Conservation (phyloP, 2,797 vertebrate genomes). For the Sebastes trivittatus region DNA sequence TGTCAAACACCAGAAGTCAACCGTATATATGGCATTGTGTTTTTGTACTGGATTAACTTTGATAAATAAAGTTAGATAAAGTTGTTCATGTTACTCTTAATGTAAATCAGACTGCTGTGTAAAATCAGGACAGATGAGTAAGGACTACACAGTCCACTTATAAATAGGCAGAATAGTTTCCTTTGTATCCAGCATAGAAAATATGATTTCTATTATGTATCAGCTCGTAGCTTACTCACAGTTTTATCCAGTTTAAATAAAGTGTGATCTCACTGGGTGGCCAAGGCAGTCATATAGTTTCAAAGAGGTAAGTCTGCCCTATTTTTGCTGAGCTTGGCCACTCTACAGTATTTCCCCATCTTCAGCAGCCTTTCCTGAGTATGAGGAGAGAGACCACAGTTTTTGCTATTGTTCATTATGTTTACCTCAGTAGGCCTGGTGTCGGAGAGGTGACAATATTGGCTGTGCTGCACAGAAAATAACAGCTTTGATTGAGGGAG, state of each 20-base stretch:
- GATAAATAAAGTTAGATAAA: no score
- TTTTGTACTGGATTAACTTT: no score
- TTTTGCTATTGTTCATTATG: slow-evolving; percentile 42
- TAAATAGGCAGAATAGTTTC: slow-evolving; percentile 9
- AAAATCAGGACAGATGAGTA: neutral
- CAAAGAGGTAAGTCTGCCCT: slow-evolving; percentile 28
- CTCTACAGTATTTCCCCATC: neutral
- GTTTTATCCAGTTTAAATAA: slow-evolving; percentile 14
- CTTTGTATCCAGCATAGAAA: neutral
- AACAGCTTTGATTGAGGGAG: slow-evolving; percentile 43
- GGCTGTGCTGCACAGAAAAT: slow-evolving; percentile 36
- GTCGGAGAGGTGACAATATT: slow-evolving; percentile 1
- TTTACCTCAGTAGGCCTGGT: slow-evolving; percentile 32
- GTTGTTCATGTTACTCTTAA: no score
- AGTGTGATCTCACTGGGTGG: slow-evolving; percentile 12
- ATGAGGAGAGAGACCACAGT: slow-evolving; percentile 16
- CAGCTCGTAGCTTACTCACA: neutral
- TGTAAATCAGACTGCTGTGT: neutral
- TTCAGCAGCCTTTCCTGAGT: slow-evolving; percentile 4
- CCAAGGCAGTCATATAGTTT: slow-evolving; percentile 7
- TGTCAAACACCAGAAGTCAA: neutral
- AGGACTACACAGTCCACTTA: neutral
- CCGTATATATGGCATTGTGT: neutral
- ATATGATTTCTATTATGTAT: neutral
- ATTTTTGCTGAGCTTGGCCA: slow-evolving; percentile 10